Conservation (phyloP, 2,113 vertebrate genomes). For the Phylloscopus whistleri region DNA sequence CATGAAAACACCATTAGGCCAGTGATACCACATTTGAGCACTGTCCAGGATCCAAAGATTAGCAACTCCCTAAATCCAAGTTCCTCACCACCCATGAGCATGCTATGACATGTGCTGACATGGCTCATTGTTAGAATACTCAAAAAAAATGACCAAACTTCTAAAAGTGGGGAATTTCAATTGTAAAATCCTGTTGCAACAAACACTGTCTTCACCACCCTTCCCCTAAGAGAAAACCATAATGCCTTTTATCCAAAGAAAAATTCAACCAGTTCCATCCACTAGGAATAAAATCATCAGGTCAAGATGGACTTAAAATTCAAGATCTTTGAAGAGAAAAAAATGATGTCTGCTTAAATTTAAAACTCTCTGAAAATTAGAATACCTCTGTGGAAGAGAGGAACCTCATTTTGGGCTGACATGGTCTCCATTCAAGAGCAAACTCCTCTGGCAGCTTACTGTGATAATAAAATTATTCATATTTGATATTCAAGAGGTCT, state of each 20-base stretch:
- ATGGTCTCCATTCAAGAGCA: background rate
- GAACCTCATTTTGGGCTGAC: background rate
- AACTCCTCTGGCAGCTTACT: background rate
- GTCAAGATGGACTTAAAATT: background rate
- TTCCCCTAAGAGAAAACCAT: background rate
- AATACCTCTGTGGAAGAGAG: background rate
- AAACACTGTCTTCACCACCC: background rate
- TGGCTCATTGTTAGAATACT: background rate
- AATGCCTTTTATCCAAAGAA: background rate
- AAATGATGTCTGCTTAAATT: background rate
- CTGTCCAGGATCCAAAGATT: background rate
- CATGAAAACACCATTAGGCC: background rate
- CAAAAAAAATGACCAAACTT: background rate
- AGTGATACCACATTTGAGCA: background rate
- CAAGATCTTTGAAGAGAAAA: background rate
- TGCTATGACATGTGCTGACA: background rate
- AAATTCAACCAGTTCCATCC: background rate
- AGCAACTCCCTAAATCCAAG: background rate
- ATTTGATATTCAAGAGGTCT: background rate
- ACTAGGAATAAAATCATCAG: background rate
- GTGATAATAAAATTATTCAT: background rate
- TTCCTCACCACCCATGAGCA: background rate
- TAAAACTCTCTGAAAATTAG: background rate
- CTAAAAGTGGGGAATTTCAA: background rate
- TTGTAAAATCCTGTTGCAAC: conserved; percentile 30